phyloP scores from a whole-genome alignment of 1,140 invertebrate genomes.

The Saccostrea cuccullata region DNA sequence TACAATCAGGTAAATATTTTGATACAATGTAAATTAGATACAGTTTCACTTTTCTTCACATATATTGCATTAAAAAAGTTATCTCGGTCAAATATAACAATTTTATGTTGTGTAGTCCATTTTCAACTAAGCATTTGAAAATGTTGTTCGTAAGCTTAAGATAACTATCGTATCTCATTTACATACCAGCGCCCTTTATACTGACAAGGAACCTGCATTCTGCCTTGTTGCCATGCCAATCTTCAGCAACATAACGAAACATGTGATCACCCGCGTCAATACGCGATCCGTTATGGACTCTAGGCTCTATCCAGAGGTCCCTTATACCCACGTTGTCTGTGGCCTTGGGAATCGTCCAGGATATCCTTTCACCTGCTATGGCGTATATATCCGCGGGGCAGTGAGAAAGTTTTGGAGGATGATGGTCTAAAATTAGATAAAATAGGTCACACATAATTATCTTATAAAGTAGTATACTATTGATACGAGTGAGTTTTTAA shows the following conservation, averaged over 20 bases:
- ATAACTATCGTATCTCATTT: no score
- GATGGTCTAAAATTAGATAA: neutral
- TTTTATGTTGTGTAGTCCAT: no score
- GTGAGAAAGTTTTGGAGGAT: neutral
- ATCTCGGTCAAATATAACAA: no score
- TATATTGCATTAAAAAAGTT: no score
- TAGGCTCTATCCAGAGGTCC: constrained; percentile 1
- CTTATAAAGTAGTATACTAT: no score
- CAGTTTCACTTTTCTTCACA: no score
- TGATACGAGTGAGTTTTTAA: no score
- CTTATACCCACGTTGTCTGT: constrained; percentile 32
- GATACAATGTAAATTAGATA: no score
- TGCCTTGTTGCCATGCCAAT: constrained; percentile 37
- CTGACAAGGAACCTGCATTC: constrained; percentile 30
- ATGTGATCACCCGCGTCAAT: neutral
- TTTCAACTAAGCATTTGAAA: no score
- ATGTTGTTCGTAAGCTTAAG: no score
- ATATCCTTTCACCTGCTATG: neutral
- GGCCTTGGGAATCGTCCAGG: constrained; percentile 11
- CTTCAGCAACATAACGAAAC: constrained; percentile 32
- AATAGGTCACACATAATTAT: no score
- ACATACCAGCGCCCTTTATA: neutral
- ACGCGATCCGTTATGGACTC: neutral
- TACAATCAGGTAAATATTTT: no score
- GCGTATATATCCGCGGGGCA: constrained; percentile 39